Evolutionary conservation across 2,797 vertebrate species (phyloP), one percentile per base, ranked within the genome.

Genomic region (Pangasius mekongensis): DNA sequence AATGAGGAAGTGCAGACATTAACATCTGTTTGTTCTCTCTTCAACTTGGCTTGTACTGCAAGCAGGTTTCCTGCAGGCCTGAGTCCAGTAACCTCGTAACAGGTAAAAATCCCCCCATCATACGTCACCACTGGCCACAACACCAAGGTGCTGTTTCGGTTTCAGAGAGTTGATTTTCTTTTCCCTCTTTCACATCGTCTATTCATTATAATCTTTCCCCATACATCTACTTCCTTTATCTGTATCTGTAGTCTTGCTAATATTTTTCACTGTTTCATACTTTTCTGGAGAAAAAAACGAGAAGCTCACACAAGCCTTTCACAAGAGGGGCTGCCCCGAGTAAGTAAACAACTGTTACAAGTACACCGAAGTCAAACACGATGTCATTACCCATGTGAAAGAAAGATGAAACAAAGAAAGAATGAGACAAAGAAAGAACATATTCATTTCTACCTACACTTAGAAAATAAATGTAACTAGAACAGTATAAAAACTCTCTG

Each of bases 71-170:
- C 13, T 76, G 73, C 11, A 49, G 4, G 24, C 4, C 47, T 0
- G 49, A 78, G 52, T 5, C 30, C 0, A 0, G 11, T 60, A 60
- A 39, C 1, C 27, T 39, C 0, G 0, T 33, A 11, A 80, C 6
- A 58, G 1, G 22, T 4, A 11, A 54, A 60, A 58, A 24, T 56
- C 5, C n/a, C 74, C 74, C 18, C 0, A 2, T 54, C 10, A 24
- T 81, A 8, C n/a, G 9, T 81, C 54, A 62, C n/a, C 47, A 77
- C 5, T 52, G 47, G 2, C 78, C 78, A 39, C 78, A 62, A 56
- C 7, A 10, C 1, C 47, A 30, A 8, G 6, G 9, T 20, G 7
- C 16, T 10, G 49, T 80, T 80, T 80, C 49, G 22, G 27, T 56
- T 80, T 56, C 52, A 36, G 52, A 49, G 13, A 47, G 71, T 5